Evolutionary conservation across 1,140 invertebrate species (phyloP).

Genomic region (Rhynchophorus ferrugineus): DNA sequence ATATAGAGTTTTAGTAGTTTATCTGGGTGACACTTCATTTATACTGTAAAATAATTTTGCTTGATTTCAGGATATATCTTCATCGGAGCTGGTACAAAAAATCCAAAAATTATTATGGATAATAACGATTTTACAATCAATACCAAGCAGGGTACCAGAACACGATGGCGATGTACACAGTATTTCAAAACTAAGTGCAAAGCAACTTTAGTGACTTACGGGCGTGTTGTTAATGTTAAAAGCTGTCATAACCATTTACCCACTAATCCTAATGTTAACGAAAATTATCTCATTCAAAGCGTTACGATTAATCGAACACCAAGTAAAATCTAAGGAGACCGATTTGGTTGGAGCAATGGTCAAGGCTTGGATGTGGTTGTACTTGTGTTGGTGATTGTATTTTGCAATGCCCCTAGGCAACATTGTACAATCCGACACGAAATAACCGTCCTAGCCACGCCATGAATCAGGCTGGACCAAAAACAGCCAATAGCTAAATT

Average conservation of each 20-base stretch:
- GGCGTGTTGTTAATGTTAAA: constrained; percentile 21
- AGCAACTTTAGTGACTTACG: constrained; percentile 22
- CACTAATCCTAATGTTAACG: constrained; percentile 8
- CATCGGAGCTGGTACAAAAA: constrained; percentile 24
- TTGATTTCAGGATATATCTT: constrained; percentile 27
- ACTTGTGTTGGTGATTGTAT: too few relatives aligned
- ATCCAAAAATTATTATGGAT: constrained; percentile 28
- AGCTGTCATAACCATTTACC: constrained; percentile 28
- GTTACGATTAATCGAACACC: constrained; percentile 17
- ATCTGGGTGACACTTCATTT: background rate
- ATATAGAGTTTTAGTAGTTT: background rate
- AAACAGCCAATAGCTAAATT: too few relatives aligned
- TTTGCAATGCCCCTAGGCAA: background rate
- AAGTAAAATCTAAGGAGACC: background rate
- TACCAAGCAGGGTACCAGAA: constrained; percentile 20
- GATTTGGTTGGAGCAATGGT: background rate
- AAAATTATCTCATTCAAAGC: constrained; percentile 15
- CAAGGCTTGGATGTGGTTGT: too few relatives aligned
- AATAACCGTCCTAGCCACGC: too few relatives aligned
- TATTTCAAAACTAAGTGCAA: constrained; percentile 28
- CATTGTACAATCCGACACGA: background rate
- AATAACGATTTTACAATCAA: constrained; percentile 29
- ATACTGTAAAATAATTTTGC: too few relatives aligned
- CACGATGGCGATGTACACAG: constrained; percentile 27
- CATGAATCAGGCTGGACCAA: too few relatives aligned